phyloP scores from a whole-genome alignment of 2,888 invertebrate species.

The Trimorus sp. region DNA sequence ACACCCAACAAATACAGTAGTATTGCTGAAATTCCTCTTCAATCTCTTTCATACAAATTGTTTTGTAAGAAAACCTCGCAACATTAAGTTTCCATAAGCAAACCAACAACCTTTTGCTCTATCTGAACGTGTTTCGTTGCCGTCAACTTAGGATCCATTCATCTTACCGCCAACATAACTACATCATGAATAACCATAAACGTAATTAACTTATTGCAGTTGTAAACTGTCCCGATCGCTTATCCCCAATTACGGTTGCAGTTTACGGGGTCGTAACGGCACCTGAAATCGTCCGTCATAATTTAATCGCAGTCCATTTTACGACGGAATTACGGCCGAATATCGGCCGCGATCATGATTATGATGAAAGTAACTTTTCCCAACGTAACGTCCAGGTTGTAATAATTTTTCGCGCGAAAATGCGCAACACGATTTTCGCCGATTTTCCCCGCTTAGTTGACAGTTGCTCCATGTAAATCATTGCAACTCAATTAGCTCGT shows the following conservation, averaged over 20 bases:
- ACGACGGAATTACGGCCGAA: conserved; percentile 25
- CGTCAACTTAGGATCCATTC: background rate
- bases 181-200: conserved; percentile 15
- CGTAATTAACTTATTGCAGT: conserved; percentile 30
- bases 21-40: no score
- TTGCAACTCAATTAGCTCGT: no score
- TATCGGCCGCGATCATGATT: conserved; percentile 21
- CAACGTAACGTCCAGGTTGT: conserved; percentile 3
- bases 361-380: conserved; percentile 24
- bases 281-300: conserved; percentile 30
- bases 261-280: conserved; percentile 13
- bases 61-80: no score
- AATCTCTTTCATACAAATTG: no score
- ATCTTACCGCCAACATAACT: background rate
- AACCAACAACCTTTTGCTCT: no score
- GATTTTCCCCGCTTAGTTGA: background rate
- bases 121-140: no score
- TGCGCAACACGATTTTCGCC: background rate
- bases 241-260: conserved; percentile 18
- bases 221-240: conserved; percentile 22
- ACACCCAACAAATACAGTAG: no score
- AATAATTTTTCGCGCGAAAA: background rate
- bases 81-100: no score
- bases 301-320: conserved; percentile 30
- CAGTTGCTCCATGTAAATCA: no score